Evolutionary conservation across 2,888 invertebrate genomes (phyloP).

Genomic region (Oligia strigilis): DNA sequence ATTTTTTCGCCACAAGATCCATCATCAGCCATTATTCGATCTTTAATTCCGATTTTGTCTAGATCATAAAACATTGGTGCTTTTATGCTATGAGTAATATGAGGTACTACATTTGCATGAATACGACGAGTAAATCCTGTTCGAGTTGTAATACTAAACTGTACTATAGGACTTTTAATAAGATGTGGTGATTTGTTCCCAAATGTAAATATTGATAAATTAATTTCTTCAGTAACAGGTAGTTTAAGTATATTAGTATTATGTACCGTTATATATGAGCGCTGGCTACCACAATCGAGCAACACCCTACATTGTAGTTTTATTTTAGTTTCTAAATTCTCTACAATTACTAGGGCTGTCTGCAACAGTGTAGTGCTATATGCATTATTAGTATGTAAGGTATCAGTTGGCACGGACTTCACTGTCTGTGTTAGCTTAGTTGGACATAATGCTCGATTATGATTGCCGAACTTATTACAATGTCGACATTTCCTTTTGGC

Average conservation of each 20-base stretch:
- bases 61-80: background rate
- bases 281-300: constrained; percentile 1
- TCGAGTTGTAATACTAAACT: constrained; percentile 4
- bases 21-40: constrained; percentile 10
- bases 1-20: constrained; percentile 1
- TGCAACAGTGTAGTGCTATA: background rate
- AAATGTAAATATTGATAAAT: constrained; percentile 12
- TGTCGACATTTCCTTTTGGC: constrained; percentile 5
- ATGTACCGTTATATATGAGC: constrained; percentile 7
- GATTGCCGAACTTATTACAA: background rate
- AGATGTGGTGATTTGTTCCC: constrained; percentile 9
- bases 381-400: background rate
- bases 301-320: too few species aligned
- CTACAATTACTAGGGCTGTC: background rate
- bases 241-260: constrained; percentile 1
- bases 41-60: background rate
- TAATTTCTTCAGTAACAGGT: background rate
- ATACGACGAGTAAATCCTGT: background rate
- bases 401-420: constrained; percentile 1
- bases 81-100: constrained; percentile 7
- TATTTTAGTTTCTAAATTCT: too few species aligned
- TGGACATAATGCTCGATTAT: constrained; percentile 10
- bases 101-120: constrained; percentile 12
- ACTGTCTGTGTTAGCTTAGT: background rate
- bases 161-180: constrained; percentile 8